Evolutionary conservation across 1,140 invertebrate species (phyloP).

Genomic region (Propsilocerus akamusi): DNA sequence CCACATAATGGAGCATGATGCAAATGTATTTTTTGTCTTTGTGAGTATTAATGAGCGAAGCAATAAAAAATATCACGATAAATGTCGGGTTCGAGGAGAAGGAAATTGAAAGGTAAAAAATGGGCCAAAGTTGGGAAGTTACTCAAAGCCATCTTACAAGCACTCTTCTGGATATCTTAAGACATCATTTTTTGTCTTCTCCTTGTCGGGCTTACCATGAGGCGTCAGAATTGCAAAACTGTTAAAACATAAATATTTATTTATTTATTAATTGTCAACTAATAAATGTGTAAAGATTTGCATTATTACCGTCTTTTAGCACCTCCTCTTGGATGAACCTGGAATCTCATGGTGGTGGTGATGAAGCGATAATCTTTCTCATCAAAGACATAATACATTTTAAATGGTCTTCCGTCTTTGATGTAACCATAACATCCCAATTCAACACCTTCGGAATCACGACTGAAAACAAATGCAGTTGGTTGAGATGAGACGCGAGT

Average conservation of each 20-base stretch:
- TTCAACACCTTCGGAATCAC: background rate
- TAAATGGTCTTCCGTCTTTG: background rate
- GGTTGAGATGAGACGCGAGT: background rate
- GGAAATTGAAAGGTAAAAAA: too few relatives aligned
- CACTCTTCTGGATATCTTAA: background rate
- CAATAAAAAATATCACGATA: too few relatives aligned
- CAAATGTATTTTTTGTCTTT: too few relatives aligned
- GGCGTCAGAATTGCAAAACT: background rate
- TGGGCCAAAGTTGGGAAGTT: too few relatives aligned
- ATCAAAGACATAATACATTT: constrained; percentile 1
- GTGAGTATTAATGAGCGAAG: too few relatives aligned
- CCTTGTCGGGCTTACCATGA: background rate
- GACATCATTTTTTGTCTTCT: background rate
- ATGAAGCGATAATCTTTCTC: background rate
- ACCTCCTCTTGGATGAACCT: background rate
- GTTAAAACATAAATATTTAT: background rate
- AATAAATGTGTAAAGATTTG: background rate
- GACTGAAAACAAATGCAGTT: background rate
- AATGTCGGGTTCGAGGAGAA: too few relatives aligned
- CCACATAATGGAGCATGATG: too few relatives aligned
- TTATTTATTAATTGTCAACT: background rate
- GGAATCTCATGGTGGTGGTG: background rate
- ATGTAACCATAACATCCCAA: background rate
- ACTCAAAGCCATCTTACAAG: too few relatives aligned
- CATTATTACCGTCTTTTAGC: background rate